phyloP scores from a whole-genome alignment of 2,113 vertebrate genomes.

The Tylochromis polylepis region DNA sequence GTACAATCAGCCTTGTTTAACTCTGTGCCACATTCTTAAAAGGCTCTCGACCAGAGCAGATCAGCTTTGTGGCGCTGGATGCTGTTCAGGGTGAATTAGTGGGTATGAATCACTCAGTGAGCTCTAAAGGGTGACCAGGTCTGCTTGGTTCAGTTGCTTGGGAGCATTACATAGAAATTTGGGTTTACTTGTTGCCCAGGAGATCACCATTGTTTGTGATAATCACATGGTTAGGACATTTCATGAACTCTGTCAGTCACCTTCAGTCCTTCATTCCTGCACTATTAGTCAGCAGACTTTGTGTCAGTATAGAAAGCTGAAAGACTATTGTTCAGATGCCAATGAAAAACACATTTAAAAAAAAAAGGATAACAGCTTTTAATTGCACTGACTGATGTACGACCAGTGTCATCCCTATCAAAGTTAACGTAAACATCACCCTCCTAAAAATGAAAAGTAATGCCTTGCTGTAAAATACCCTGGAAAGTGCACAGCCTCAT shows the following conservation, averaged over 20 bases:
- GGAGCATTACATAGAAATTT: conserved; percentile 1
- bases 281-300: not conserved
- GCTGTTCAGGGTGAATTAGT: conserved; percentile 21
- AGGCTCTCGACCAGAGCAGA: conserved; percentile 1
- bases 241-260: not conserved
- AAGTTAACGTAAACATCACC: conserved; percentile 45
- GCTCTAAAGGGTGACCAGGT: conserved; percentile 15
- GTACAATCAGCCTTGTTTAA: conserved; percentile 31
- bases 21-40: conserved; percentile 38
- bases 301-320: not conserved
- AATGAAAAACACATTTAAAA: not conserved
- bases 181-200: conserved; percentile 24
- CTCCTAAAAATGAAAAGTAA: conserved; percentile 25
- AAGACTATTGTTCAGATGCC: not conserved
- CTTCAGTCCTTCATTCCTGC: not conserved
- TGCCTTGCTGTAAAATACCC: not conserved
- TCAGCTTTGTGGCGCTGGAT: conserved; percentile 46
- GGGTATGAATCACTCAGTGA: conserved; percentile 41
- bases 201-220: conserved; percentile 44
- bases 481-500: conserved; percentile 18
- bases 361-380: conserved; percentile 1
- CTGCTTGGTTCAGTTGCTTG: conserved; percentile 6
- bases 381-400: not conserved
- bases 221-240: conserved; percentile 34
- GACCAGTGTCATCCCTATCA: conserved; percentile 31